Percentiles rank a stretch among this genome's conserved stretches.
phyloP scores from a whole-genome alignment of 1,140 invertebrate species.

The Fopius arisanus region DNA sequence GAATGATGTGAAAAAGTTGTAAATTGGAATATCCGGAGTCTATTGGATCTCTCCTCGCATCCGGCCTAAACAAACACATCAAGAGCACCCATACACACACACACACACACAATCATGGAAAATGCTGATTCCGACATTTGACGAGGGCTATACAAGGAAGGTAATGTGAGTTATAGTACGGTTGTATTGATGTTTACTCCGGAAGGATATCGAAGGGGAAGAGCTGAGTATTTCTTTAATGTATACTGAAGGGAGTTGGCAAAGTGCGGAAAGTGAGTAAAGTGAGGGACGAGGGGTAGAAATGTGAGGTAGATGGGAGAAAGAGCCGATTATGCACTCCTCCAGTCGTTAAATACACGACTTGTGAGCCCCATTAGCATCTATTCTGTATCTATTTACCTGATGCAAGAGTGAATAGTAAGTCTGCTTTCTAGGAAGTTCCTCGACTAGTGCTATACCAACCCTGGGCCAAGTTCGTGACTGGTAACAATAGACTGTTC shows the following conservation, averaged over 20 bases:
- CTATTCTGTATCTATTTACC: constrained; percentile 26
- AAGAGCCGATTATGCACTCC: constrained; percentile 2
- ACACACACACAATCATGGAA: background rate
- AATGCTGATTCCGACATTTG: background rate
- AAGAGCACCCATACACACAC: background rate
- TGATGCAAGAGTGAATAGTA: background rate
- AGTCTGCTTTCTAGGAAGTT: background rate
- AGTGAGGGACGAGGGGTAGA: background rate
- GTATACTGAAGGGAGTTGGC: too few species aligned
- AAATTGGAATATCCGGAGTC: background rate
- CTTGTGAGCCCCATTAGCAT: constrained; percentile 4
- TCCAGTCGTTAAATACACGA: background rate
- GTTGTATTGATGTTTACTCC: background rate
- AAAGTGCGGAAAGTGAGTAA: too few species aligned
- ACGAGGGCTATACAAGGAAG: background rate
- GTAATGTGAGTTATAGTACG: background rate
- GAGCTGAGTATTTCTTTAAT: background rate
- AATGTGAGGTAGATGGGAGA: background rate
- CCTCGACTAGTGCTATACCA: background rate
- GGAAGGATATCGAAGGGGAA: background rate
- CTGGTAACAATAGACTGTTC: constrained; percentile 9
- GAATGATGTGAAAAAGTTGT: too few species aligned
- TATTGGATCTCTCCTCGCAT: background rate
- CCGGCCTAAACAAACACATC: background rate
- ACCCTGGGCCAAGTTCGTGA: background rate